Evolutionary conservation across 2,113 vertebrate genomes (phyloP), one percentile per base, ranked within the genome.

Genomic region (Microtus oregoni): DNA sequence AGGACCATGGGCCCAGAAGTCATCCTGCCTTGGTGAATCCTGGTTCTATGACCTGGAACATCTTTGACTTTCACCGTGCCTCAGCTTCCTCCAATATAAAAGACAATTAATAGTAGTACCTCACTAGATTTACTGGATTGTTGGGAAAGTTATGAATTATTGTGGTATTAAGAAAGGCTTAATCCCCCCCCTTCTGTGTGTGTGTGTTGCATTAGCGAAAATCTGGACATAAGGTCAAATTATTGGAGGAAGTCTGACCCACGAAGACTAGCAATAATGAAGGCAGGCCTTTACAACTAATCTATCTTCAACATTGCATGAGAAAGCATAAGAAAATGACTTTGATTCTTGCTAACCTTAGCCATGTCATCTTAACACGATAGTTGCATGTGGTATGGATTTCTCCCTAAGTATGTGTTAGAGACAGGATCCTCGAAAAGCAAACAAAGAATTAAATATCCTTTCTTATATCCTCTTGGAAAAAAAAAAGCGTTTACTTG

Each of bases 371-470:
- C 85, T 85, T 44, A 50, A 52, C 44, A 68, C 70, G 15, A 44
- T 77, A 78, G 61, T 63, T 52, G 63, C 3, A 63, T 70, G 72
- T 89, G 85, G 2, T 65, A 24, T 14, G 5, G 3, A 4, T 50
- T 63, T 61, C 20, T 41, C n/a, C 79, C 92, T 77, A 52, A 83
- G 10, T 24, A 0, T 50, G 13, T 78, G 14, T 96, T 89, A 89
- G 63, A 95, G 92, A 76, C 61, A 91, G 65, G 30, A 76, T 77
- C 89, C 55, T 91, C 70, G 2, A 88, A 88, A 94, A 89, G 41
- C 3, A 86, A 61, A 50, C 41, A 38, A 52, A 41, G 3, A 47
- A 50, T 61, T 52, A 50, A n/a, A 79, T 15, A 73, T 7, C 5
- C 3, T 50, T 89, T 32, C 10, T 35, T 77, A 26, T 58, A 15